Base-by-base conservation (phyloP, 2,113 vertebrate species). In the Erythrocebus patas region DNA sequence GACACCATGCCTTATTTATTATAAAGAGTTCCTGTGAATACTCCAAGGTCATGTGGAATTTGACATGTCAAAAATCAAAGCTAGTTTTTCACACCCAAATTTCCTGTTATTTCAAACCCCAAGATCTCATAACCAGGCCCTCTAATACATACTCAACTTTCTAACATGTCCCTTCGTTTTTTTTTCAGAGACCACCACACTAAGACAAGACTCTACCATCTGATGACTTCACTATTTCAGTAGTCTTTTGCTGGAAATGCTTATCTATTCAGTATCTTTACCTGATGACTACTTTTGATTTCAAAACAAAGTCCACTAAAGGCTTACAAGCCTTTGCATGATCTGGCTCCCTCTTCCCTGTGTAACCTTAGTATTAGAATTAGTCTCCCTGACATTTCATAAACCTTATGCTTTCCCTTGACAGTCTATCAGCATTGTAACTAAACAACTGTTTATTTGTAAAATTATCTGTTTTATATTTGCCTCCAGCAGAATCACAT, bases 401-500 rank as follows among this genome's bases (percentile, higher is more conserved):
- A 96, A 87, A 40, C 25, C 32, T 48, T 48, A 0, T 27, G 22
- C 83, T 66, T 93, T 61, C 20, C 61, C n/a, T 87, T 83, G 35
- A 83, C 12, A 82, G 22, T 78, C 78, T 52, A 35, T 73, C 75
- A 57, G 43, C 66, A 75, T 57, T 48, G 72, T 79, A 83, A 92
- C 94, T 68, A 94, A 91, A 66, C 45, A 94, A 45, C 52, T 75
- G 50, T 50, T 70, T 80, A 59, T 59, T 59, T 95, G 23, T 43
- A 90, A 92, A 98, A 68, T 83, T n/a, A 55, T 55, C n/a, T 93
- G 22, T 70, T 96, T 96, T 83, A 52, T 82, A 55, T 84, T 84
- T 81, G 13, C 48, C 11, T 48, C 52, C 11, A 70, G 11, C 32
- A 92, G 57, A 90, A 20, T 94, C 43, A 83, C 12, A 79, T 72